Evolutionary conservation across 1,140 invertebrate species (phyloP), one percentile per base, ranked within the genome.

Genomic region (Oryzaephilus surinamensis): DNA sequence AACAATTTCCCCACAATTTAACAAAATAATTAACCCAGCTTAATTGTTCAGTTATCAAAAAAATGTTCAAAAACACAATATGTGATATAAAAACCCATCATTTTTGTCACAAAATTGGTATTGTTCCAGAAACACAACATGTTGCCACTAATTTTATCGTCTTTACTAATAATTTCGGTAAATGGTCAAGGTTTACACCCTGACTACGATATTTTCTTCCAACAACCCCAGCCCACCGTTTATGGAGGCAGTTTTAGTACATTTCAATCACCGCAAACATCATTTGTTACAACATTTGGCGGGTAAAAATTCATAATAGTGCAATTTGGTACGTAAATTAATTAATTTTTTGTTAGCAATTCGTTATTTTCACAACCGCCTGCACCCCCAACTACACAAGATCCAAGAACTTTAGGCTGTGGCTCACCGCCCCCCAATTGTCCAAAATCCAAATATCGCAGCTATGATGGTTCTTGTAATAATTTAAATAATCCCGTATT

Each of bases 381-480:
- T 19, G 31, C 21, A 68, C 36, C 36, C 26, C 38, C 46, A 31
- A 27, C 48, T 11, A 50, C 51, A 1, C 48, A 30, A 32, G 54
- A 60, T 45, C 57, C 57, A 2, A 32, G 42, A 6, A 50, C 51
- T 3, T 30, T 57, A 26, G 57, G 56, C 0, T 70, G 67, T 51
- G 64, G 64, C 16, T 57, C 43, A 31, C 43, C 64, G 8, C 66
- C 65, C 7, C 34, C 58, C 4, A 26, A 41, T 8, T 78, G 74
- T 45, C 54, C 56, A 6, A 60, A 69, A 32, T 61, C 65, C 0
- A 69, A 71, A 34, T 91, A 88, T 54, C 69, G 88, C 13, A 73
- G 75, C 2, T 73, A 79, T 32, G 87, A 93, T 58, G 89, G 88
- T 0, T 77, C 82, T 1, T 94, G 89, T 55, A 94, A 92, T 57